Evolutionary conservation across 2,797 vertebrate species (phyloP).

Genomic region (Scyliorhinus canicula): DNA sequence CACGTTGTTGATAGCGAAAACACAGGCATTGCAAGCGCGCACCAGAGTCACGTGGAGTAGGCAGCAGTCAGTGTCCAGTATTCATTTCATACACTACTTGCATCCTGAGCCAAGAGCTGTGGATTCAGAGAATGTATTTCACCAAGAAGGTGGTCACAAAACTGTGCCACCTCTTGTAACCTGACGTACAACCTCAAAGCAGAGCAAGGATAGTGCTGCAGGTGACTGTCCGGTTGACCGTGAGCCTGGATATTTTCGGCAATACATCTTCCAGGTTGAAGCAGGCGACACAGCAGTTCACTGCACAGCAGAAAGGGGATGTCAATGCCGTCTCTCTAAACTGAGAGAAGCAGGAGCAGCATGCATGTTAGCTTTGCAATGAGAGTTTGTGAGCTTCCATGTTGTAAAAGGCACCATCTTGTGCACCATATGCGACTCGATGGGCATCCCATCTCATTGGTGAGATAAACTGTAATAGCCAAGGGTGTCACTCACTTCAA

Average conservation of each 20-base stretch:
- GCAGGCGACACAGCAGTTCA: not conserved
- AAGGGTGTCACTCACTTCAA: no score
- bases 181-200: no score
- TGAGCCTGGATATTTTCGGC: not conserved
- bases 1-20: not conserved
- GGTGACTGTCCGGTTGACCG: not conserved
- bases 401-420: no score
- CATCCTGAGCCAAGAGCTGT: not conserved
- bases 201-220: no score
- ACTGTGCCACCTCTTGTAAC: not conserved
- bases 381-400: not conserved
- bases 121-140: not conserved
- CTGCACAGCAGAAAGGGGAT: not conserved
- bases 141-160: not conserved
- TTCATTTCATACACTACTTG: not conserved
- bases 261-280: not conserved
- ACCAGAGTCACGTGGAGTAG: not conserved
- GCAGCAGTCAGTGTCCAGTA: not conserved
- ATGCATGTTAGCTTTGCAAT: not conserved
- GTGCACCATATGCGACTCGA: not conserved
- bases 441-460: not conserved
- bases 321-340: not conserved
- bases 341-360: not conserved
- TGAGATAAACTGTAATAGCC: not conserved
- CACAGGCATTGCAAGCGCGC: not conserved